Base-by-base conservation (phyloP, 2,888 invertebrate genomes). In the Cylloceria caligata region DNA sequence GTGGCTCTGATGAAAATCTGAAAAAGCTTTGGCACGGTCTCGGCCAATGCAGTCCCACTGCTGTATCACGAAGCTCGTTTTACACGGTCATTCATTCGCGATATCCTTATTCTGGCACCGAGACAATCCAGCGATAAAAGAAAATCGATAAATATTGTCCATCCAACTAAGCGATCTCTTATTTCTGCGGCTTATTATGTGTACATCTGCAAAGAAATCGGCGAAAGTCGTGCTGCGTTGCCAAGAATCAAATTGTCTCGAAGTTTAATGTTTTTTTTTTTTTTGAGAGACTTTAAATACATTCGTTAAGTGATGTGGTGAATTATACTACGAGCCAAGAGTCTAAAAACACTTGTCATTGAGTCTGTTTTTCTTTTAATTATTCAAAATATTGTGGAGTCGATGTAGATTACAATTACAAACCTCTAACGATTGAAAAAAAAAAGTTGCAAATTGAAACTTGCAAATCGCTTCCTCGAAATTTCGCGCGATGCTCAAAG, bases 81-180 rank as follows among this genome's bases (percentile, higher is more conserved):
- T 68, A n/a, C 68, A 64, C 62, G 68, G 68, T 69, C 73, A 74
- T 80, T 80, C 74, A 68, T 80, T 62, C 74, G 62, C 52, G 39
- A 64, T 75, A 80, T 75, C 52, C 45, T 47, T 55, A 30, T 57
- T 75, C 27, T 80, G 69, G 74, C 80, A 74, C 60, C 68, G 42
- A 34, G 68, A 74, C 80, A 64, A 64, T 68, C 19, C 49, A 39
- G 21, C 42, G 30, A 4, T 34, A 60, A 68, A 52, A 36, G 30
- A 36, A 55, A 13, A 34, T 36, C 67, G 34, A 76, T 60, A 16
- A 45, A 57, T 57, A 57, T 45, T 27, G 30, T 30, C 19, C 16
- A 21, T n/a, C 9, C 24, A 9, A n/a, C 39, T n/a, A n/a, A 39
- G 55, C 52, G 24, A 57, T 45, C 11, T 45, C 42, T 57, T 45